A percentile compares a stretch with the other conserved stretches of the same genome.
phyloP scores from a whole-genome alignment of 1,140 invertebrate genomes.

The Bombus vancouverensis region DNA sequence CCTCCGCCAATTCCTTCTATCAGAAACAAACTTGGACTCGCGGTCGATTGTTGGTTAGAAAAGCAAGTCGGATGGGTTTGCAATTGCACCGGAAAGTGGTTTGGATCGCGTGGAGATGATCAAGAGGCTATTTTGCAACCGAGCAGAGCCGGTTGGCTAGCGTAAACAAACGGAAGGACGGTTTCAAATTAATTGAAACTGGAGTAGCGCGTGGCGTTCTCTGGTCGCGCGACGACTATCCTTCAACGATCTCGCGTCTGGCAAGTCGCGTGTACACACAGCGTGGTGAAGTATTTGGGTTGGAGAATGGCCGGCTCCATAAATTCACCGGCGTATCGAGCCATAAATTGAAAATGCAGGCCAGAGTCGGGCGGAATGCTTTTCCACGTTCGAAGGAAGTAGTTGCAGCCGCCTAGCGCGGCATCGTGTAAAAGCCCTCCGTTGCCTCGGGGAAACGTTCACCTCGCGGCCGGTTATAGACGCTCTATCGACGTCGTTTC shows the following conservation, averaged over 20 bases:
- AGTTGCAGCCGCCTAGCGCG: conserved; percentile 14
- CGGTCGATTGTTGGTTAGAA: conserved; percentile 23
- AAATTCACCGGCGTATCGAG: conserved; percentile 72
- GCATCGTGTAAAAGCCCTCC: conserved; percentile 1
- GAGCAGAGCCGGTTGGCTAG: conserved; percentile 39
- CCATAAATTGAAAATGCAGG: conserved; percentile 75
- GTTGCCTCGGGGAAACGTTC: background rate
- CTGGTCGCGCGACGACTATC: background rate
- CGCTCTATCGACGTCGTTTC: conserved; percentile 36
- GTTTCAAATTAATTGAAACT: conserved; percentile 65
- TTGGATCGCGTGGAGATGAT: conserved; percentile 42
- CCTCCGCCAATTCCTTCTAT: too few species aligned
- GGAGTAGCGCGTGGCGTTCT: conserved; percentile 52
- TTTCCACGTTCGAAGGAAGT: background rate
- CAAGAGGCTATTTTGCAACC: conserved; percentile 56
- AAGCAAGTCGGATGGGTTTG: conserved; percentile 14
- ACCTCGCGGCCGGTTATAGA: background rate
- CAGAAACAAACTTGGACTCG: background rate
- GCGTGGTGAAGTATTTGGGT: conserved; percentile 41
- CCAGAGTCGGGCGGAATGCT: conserved; percentile 9
- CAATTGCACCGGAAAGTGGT: background rate
- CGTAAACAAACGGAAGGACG: conserved; percentile 63
- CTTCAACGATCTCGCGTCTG: background rate
- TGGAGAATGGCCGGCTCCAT: conserved; percentile 53
- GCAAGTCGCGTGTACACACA: background rate